Evolutionary conservation across 2,888 invertebrate genomes (phyloP), one percentile per base, ranked within the genome.

Genomic region (Drymonia ruficornis): DNA sequence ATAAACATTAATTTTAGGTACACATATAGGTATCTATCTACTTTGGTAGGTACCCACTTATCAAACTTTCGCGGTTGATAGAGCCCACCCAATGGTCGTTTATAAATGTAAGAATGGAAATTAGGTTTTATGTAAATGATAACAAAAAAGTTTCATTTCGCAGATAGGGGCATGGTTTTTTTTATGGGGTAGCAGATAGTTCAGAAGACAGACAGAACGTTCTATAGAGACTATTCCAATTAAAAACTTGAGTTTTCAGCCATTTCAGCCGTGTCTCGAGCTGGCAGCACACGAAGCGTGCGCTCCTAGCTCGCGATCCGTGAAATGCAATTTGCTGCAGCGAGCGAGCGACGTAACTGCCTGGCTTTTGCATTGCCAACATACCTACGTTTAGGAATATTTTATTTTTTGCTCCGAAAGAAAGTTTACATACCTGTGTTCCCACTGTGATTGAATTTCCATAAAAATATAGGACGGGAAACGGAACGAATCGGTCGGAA

Each of bases 261-360:
- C 18, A n/a, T n/a, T n/a, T n/a, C 56, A 62, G 52, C 56, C 45
- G 49, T 54, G 18, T 40, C 2, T 34, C 31, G 50, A 34, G 63
- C 50, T 64, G 48, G 50, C 51, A 55, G 50, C 51, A 59, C 53
- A 40, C 53, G 52, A 49, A 58, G 51, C 65, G 67, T 53, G 52
- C 54, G 59, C 65, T 57, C 49, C 23, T 49, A 64, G 58, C 67
- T 65, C 59, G 67, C 70, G 70, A 78, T 56, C 74, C 83, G 79
- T 87, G 74, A 86, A 87, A 89, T 86, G 80, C 80, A 86, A 89
- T 89, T 87, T 84, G 70, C 67, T 74, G 78, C 78, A 73, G 65
- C 75, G 70, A 73, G 62, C 72, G 29, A 60, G 52, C 61, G 56
- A 70, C 70, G 65, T 66, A 62, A 62, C 62, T 63, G 12, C 43